Conservation (phyloP, 1,140 invertebrate genomes). For the Colletes gigas region DNA sequence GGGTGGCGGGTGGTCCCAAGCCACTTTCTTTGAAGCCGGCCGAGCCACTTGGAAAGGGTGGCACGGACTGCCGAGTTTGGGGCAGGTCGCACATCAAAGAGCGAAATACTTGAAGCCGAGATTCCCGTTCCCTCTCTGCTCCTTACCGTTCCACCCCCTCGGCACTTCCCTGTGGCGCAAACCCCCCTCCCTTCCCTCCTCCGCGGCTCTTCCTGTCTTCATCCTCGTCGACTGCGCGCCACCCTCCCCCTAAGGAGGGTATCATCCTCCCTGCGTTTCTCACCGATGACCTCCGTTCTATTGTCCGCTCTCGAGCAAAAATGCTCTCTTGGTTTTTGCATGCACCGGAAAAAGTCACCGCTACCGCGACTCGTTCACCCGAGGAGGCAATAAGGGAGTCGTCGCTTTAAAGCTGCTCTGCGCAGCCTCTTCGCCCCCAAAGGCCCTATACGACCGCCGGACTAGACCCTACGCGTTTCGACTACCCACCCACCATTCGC, state of each 20-base stretch:
- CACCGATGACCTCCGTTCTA: slow-evolving; percentile 76
- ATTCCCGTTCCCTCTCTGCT: slow-evolving; percentile 67
- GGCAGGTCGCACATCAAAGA: slow-evolving; percentile 79
- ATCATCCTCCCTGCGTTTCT: slow-evolving; percentile 44
- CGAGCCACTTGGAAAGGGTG: slow-evolving; percentile 72
- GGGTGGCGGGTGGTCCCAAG: slow-evolving; percentile 66
- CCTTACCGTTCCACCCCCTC: slow-evolving; percentile 37
- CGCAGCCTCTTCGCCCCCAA: slow-evolving; percentile 5
- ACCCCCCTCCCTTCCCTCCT: slow-evolving; percentile 23
- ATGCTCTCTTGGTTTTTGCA: slow-evolving; percentile 73
- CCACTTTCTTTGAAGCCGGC: slow-evolving; percentile 80
- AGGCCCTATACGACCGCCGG: not conserved
- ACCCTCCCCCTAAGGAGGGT: slow-evolving; percentile 6
- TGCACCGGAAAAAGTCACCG: slow-evolving; percentile 62
- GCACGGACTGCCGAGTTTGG: slow-evolving; percentile 65
- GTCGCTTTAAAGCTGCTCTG: slow-evolving; percentile 22
- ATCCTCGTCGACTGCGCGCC: slow-evolving; percentile 17
- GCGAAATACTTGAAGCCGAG: slow-evolving; percentile 79
- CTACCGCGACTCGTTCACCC: slow-evolving; percentile 31
- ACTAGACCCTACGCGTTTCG: not conserved
- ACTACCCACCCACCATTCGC: too few relatives aligned
- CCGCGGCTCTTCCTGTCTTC: slow-evolving; percentile 18
- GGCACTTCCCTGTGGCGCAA: too few relatives aligned
- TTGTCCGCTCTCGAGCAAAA: slow-evolving; percentile 71
- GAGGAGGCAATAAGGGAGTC: slow-evolving; percentile 33